Conservation (phyloP, 2,888 invertebrate species). For the Cosmopolites sordidus region DNA sequence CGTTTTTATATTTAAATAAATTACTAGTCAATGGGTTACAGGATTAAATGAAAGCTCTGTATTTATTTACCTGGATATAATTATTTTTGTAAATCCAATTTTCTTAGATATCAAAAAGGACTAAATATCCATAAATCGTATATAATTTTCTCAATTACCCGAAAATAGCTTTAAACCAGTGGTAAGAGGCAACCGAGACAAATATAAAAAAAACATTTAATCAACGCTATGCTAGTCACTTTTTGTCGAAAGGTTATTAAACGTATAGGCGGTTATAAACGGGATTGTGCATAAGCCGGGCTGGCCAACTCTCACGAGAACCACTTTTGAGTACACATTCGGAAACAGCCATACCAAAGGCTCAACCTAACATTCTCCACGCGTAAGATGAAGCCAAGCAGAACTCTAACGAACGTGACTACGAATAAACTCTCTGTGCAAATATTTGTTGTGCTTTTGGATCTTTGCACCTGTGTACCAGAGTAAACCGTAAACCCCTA, state of each 20-base stretch:
- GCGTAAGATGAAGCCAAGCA: conserved; percentile 48
- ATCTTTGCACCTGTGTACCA: conserved; percentile 46
- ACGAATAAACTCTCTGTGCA: conserved; percentile 46
- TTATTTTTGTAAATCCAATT: too few species aligned
- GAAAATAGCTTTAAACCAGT: conserved; percentile 1
- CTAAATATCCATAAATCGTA: conserved; percentile 3
- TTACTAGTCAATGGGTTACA: too few species aligned
- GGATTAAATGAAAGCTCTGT: too few species aligned
- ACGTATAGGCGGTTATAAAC: not conserved
- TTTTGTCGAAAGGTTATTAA: not conserved
- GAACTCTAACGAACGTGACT: conserved; percentile 47
- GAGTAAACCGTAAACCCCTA: conserved; percentile 28
- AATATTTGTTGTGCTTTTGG: conserved; percentile 48
- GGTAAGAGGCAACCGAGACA: not conserved
- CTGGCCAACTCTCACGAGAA: conserved; percentile 9
- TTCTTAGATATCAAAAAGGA: too few species aligned
- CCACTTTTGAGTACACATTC: conserved; percentile 26
- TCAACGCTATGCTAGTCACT: conserved; percentile 8
- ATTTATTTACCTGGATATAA: too few species aligned
- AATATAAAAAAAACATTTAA: conserved; percentile 13
- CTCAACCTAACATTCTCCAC: conserved; percentile 39
- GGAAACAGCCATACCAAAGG: conserved; percentile 21
- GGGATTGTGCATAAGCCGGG: not conserved
- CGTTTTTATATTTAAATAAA: too few species aligned
- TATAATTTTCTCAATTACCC: conserved; percentile 7